phyloP scores from a whole-genome alignment of 2,113 vertebrate genomes.

The Osmerus eperlanus region DNA sequence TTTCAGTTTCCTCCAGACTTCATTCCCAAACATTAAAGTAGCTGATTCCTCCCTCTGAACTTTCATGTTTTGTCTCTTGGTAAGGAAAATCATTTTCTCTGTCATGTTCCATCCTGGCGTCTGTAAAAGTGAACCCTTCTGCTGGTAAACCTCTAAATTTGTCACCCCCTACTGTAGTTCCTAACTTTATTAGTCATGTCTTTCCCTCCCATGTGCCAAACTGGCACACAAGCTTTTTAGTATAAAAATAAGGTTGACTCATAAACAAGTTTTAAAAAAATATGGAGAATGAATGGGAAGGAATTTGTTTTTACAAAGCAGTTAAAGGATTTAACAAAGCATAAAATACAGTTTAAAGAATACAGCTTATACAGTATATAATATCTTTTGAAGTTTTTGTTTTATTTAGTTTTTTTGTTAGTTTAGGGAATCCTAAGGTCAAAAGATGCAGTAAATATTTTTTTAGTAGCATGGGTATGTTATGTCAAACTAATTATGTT shows the following conservation, averaged over 20 bases:
- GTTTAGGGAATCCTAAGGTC: slow-evolving; percentile 42
- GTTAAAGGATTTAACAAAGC: slow-evolving; percentile 28
- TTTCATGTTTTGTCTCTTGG: slow-evolving; percentile 13
- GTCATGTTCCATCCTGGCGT: slow-evolving; percentile 7
- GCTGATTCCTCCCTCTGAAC: slow-evolving; percentile 16
- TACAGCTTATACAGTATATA: slow-evolving; percentile 19
- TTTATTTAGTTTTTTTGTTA: neutral
- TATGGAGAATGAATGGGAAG: slow-evolving; percentile 18
- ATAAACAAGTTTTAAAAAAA: slow-evolving; percentile 20
- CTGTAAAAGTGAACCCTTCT: slow-evolving; percentile 9
- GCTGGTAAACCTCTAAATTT: slow-evolving; percentile 13
- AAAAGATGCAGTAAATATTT: slow-evolving; percentile 59
- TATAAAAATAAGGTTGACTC: slow-evolving; percentile 24
- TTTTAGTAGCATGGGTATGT: slow-evolving; percentile 59
- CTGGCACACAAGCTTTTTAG: slow-evolving; percentile 11
- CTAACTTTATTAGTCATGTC: neutral
- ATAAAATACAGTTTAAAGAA: slow-evolving; percentile 35
- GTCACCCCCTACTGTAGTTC: neutral
- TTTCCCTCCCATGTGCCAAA: neutral
- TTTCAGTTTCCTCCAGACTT: neutral
- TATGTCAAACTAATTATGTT: slow-evolving; percentile 35
- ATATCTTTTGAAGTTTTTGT: slow-evolving; percentile 58
- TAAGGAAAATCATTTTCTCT: slow-evolving; percentile 18
- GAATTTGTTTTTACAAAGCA: slow-evolving; percentile 23
- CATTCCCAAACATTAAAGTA: slow-evolving; percentile 13